phyloP scores from a whole-genome alignment of 2,113 vertebrate species.

The Sander lucioperca region DNA sequence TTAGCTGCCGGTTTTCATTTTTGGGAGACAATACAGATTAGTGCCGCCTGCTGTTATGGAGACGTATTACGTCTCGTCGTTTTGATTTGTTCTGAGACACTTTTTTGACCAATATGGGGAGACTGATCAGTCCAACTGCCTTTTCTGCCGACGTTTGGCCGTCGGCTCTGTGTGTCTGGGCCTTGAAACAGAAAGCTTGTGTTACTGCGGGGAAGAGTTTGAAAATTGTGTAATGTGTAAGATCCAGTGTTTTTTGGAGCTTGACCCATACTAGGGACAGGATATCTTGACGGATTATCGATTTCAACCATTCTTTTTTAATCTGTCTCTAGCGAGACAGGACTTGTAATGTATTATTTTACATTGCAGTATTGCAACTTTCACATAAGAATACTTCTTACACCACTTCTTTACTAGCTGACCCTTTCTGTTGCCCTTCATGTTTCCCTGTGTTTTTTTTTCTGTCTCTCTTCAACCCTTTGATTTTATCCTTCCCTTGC shows the following conservation, averaged over 20 bases:
- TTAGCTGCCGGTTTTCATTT: too few relatives aligned
- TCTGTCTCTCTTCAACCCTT: slow-evolving; percentile 11
- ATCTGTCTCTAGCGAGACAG: neutral
- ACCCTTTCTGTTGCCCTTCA: neutral
- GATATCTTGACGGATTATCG: neutral
- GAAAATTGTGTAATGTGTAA: too few relatives aligned
- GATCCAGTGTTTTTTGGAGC: neutral
- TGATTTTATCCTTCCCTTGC: slow-evolving; percentile 9
- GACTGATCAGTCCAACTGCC: too few relatives aligned
- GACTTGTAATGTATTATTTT: neutral
- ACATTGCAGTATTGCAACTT: neutral
- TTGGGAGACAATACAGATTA: too few relatives aligned
- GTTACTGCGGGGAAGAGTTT: neutral
- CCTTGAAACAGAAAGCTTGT: neutral
- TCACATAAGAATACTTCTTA: neutral
- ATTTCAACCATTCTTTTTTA: slow-evolving; percentile 1
- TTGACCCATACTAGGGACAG: neutral
- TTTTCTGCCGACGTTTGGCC: too few relatives aligned
- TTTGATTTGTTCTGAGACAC: too few relatives aligned
- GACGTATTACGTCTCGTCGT: too few relatives aligned
- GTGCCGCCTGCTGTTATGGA: too few relatives aligned
- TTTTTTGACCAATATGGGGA: too few relatives aligned
- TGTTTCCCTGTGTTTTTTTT: slow-evolving; percentile 17
- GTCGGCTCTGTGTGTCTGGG: too few relatives aligned
- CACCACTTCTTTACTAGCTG: neutral